Base-by-base conservation (phyloP, 2,113 vertebrate species). In the Ailuropoda melanoleuca region DNA sequence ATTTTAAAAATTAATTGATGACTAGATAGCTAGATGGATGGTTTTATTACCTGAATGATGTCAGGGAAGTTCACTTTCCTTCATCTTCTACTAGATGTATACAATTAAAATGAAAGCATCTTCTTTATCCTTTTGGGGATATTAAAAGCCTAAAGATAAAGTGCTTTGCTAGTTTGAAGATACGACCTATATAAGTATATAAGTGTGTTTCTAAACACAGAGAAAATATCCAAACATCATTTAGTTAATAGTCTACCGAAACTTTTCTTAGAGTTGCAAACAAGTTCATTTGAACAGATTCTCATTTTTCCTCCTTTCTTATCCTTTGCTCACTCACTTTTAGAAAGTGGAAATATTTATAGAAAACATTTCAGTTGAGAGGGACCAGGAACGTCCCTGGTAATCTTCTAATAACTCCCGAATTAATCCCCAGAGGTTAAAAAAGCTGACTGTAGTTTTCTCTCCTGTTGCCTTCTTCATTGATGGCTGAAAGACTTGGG, bases 121-220 rank as follows among this genome's bases (percentile, higher is more conserved):
- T 48, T 55, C 6, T 77, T 55, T 95, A 46, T 75, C 53, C 11
- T 82, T 92, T 64, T 7, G 68, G 12, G 8, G 13, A 60, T 62
- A 0, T 80, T 88, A 48, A 83, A 90, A 95, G 11, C 50, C n/a
- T 93, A 90, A 93, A 86, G 64, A 77, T 72, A 88, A 96, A 87
- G 29, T 48, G 56, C 15, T 81, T 77, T 86, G 12, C 14, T 53
- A 74, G 6, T 84, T 96, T 95, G 86, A 97, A 96, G 78, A 43
- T 56, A 88, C 92, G 29, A 77, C 23, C 21, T 88, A 26, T 48
- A 8, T 88, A 78, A 87, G 50, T 34, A 26, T 2, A 17, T 75
- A 75, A 55, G n/a, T 0, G 17, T 66, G 46, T 68, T 86, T 92
- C 75, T 72, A 92, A 92, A 89, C 43, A 23, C 21, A 91, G 46